Evolutionary conservation across 35 echinoderm and acorn worm genomes (phyloP).

Genomic region (Apostichopus parvimensis): DNA sequence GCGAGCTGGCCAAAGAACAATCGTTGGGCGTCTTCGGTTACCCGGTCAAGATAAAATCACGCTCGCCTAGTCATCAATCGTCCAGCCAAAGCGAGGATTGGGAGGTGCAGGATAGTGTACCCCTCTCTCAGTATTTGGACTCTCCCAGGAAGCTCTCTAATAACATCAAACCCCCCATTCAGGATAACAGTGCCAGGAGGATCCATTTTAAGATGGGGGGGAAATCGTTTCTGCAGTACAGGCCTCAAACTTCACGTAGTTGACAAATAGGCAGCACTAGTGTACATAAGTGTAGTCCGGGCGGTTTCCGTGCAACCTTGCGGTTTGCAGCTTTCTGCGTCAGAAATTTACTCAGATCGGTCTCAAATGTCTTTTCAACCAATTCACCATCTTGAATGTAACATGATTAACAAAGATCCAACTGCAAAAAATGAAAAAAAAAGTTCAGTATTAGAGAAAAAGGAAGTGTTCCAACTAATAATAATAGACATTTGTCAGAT

Average conservation of each 20-base stretch:
- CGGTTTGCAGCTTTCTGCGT: background rate
- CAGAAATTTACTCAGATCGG: constrained; percentile 12
- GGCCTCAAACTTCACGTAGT: constrained; percentile 10
- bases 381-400: constrained; percentile 1
- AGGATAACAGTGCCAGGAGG: constrained; percentile 36
- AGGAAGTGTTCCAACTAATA: no score
- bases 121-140: constrained; percentile 23
- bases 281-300: background rate
- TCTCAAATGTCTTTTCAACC: constrained; percentile 9
- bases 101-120: constrained; percentile 23
- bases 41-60: background rate
- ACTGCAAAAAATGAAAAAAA: no score
- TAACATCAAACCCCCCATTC: background rate
- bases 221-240: constrained; percentile 39
- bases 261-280: constrained; percentile 24
- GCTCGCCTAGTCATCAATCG: background rate
- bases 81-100: constrained; percentile 21
- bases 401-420: no score
- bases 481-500: no score
- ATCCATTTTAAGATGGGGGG: constrained; percentile 50
- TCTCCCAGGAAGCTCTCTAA: background rate
- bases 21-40: background rate
- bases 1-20: constrained; percentile 37
- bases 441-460: no score
- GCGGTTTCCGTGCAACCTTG: background rate